phyloP scores from a whole-genome alignment of 1,140 invertebrate genomes.

The Zaprionus tsacasi region DNA sequence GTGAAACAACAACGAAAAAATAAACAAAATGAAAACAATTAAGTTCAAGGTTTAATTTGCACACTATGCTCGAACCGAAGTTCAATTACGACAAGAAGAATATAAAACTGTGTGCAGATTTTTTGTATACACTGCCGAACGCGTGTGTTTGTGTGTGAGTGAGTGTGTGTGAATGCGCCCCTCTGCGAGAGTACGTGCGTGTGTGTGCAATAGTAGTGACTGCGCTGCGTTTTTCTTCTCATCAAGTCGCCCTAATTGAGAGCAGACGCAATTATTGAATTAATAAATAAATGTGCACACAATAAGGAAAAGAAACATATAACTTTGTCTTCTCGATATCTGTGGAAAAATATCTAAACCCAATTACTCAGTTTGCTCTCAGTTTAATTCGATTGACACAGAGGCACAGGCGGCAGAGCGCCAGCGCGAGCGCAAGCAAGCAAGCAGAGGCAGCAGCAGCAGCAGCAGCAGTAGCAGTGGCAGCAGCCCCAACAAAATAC shows the following conservation, averaged over 20 bases:
- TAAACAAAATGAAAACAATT: constrained; percentile 23
- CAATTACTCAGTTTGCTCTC: constrained; percentile 76
- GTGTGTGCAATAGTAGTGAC: constrained; percentile 26
- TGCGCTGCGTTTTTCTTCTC: constrained; percentile 28
- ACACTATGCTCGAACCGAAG: constrained; percentile 40
- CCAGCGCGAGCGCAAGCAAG: constrained; percentile 45
- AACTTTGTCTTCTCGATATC: constrained; percentile 60
- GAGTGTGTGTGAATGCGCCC: constrained; percentile 29
- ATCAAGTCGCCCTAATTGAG: constrained; percentile 27
- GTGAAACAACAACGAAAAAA: background rate
- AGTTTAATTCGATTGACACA: constrained; percentile 66
- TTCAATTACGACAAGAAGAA: constrained; percentile 38
- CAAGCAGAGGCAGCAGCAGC: constrained; percentile 19
- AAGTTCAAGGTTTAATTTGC: constrained; percentile 58
- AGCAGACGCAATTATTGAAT: constrained; percentile 46
- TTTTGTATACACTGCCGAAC: constrained; percentile 59
- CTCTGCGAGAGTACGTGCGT: constrained; percentile 14
- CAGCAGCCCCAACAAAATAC: constrained; percentile 55
- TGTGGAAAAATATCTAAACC: constrained; percentile 79
- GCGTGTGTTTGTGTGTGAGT: constrained; percentile 29
- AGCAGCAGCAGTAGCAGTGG: constrained; percentile 18
- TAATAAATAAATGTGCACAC: constrained; percentile 56
- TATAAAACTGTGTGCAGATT: constrained; percentile 59
- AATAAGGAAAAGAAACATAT: constrained; percentile 48
- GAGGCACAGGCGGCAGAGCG: constrained; percentile 46